Base-by-base conservation (phyloP, 2,888 invertebrate genomes). In the Drosophila rellima region DNA sequence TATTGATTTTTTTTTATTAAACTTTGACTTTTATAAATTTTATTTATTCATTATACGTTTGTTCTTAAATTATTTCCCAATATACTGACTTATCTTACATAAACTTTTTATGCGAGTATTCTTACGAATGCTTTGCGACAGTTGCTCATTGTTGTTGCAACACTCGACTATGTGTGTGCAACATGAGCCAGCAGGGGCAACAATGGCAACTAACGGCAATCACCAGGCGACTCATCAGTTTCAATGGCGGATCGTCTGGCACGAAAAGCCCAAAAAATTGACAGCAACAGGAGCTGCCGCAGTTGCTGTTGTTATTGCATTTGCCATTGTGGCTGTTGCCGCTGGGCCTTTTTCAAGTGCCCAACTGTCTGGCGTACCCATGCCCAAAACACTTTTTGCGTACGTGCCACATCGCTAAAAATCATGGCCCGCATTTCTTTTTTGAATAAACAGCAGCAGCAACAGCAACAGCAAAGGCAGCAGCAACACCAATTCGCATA, bases 401-500 rank as follows among this genome's bases (percentile, higher is more conserved):
- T 86, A 85, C 85, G 85, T 85, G 85, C 86, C 86, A 81, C 77
- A 79, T 83, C 78, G 88, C 79, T 81, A 74, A 85, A 85, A 88
- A 85, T 85, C 88, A 83, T 83, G 81, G 83, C 85, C 85, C 85
- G 85, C 85, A 85, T 85, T 81, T 78, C 76, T 77, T 79, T 79
- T 74, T 80, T 70, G 75, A 86, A 86, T 82, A 80, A 82, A 86
- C 80, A 85, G 63, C 54, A 55, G 57, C 68, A 65, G 63, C 26
- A 35, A 10, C 74, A 82, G 33, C 60, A 52, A 50, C 70, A 67
- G 57, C 77, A 81, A 45, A 56, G 54, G 52, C 66, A 59, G 64
- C 77, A 67, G 60, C 70, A 80, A 67, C 79, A 70, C 54, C 64
- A 70, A 66, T 70, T 72, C 67, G 76, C 83, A 73, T 86, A 83